Evolutionary conservation across 30 jellyfish, hydroid and myxozoan species (phyloP), one percentile per base, ranked within the genome.

Genomic region (Turritopsis dohrnii): DNA sequence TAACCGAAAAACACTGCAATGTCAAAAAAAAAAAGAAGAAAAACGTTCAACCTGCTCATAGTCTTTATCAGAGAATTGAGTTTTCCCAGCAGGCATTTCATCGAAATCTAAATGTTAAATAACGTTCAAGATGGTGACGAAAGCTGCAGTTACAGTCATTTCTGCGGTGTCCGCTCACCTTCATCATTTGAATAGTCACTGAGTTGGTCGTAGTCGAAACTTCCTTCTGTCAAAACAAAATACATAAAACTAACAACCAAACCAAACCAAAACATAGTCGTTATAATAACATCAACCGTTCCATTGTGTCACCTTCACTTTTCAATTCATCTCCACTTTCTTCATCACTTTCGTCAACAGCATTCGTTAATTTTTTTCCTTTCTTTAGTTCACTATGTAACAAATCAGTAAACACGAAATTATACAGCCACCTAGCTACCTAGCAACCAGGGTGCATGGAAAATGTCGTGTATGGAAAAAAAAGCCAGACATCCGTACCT

Each of bases 21-120:
- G 60, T 3, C 60, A 41, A 41, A 41, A 41, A 41, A 41, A 41
- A 41, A 41, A 41, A 41, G 13, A 5, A 41, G 60, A 41, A 41
- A 3, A 3, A 41, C 13, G 5, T 41, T 41, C 60, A 22, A 89
- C 97, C 85, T 90, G 86, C 86, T 90, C 97, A 79, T 90, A 90
- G 69, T 90, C 97, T 27, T 90, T 90, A 71, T 90, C 97, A 7
- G 97, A n/a, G 53, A 80, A 90, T 7, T 90, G 76, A 83, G 82
- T 29, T 81, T 84, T 81, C 54, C 74, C 71, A 52, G 29, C 54
- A 17, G 75, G 71, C 27, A 24, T 81, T 4, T 29, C 84, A 53
- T 54, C 85, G 27, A 77, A 77, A 24, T 77, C 85, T 77, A 30
- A 53, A 80, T 16, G 22, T 18, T 9, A 18, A 76, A 18, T 20